Percentiles rank a stretch among this genome's conserved stretches.
Evolutionary conservation across 2,797 vertebrate species (phyloP).

Genomic region (Cynopterus sphinx): DNA sequence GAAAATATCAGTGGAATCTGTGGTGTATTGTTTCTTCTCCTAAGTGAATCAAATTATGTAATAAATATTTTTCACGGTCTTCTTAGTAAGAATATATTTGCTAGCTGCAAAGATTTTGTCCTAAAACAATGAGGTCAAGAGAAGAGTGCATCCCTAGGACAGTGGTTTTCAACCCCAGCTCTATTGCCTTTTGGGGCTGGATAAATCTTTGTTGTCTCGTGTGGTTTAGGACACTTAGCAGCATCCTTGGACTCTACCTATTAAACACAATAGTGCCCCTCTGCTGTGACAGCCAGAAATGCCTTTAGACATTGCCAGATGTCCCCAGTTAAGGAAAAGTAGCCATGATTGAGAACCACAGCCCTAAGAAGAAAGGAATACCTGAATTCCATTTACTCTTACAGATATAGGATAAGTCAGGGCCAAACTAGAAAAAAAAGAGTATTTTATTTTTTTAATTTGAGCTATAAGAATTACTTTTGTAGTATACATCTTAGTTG

Average conservation of each 20-base stretch:
- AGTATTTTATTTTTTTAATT: constrained; percentile 21
- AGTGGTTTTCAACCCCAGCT: not conserved
- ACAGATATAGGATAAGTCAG: not conserved
- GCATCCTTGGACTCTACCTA: not conserved
- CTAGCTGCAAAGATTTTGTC: not conserved
- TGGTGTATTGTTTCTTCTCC: not conserved
- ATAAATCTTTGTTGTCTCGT: not conserved
- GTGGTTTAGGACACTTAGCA: not conserved
- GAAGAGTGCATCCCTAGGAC: not conserved
- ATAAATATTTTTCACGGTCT: not conserved
- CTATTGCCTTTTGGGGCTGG: not conserved
- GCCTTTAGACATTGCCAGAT: not conserved
- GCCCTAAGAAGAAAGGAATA: not conserved
- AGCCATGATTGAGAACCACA: not conserved
- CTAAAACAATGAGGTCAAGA: not conserved
- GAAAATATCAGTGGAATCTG: not conserved
- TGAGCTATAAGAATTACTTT: not conserved
- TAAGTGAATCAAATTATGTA: not conserved
- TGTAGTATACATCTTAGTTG: not conserved
- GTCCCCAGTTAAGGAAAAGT: not conserved
- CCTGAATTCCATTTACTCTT: not conserved
- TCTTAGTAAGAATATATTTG: not conserved
- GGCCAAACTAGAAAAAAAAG: not conserved
- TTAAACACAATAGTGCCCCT: not conserved
- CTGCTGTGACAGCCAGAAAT: not conserved